A percentile compares a stretch with the other conserved stretches of the same genome.
Evolutionary conservation across 2,888 invertebrate genomes (phyloP).

Genomic region (Parnassius orleans): DNA sequence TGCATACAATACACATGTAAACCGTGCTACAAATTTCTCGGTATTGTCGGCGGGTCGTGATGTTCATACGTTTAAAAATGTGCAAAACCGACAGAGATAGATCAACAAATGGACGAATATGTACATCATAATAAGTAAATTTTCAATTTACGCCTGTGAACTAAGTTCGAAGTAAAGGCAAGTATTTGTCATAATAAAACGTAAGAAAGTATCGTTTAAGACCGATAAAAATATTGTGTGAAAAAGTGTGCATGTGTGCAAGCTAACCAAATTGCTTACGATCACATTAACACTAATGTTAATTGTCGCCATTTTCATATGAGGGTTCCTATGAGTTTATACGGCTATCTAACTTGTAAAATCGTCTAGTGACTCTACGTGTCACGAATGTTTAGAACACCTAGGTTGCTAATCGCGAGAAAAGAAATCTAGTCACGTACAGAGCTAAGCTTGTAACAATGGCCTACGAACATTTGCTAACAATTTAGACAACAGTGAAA

Average conservation of each 20-base stretch:
- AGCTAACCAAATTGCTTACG: background rate
- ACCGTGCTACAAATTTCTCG: constrained; percentile 37
- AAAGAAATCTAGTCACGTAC: constrained; percentile 54
- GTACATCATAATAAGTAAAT: constrained; percentile 20
- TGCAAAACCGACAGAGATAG: constrained; percentile 29
- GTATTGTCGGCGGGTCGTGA: constrained; percentile 33
- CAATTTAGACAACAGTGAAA: constrained; percentile 30
- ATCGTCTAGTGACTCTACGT: constrained; percentile 50
- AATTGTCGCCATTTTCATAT: constrained; percentile 18
- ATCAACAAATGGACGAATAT: constrained; percentile 21
- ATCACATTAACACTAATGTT: constrained; percentile 10
- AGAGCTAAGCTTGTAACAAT: constrained; percentile 41
- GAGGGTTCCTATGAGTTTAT: constrained; percentile 33
- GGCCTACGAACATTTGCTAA: constrained; percentile 30
- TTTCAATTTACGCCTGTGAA: constrained; percentile 7
- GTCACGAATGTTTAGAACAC: constrained; percentile 46
- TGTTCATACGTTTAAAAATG: constrained; percentile 26
- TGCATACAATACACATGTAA: constrained; percentile 41
- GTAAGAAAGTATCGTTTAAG: no score
- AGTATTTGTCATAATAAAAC: background rate
- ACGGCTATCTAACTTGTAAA: constrained; percentile 54
- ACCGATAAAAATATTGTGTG: no score
- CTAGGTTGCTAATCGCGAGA: constrained; percentile 32
- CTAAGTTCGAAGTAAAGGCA: constrained; percentile 13
- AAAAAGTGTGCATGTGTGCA: no score